Evolutionary conservation across 2,797 vertebrate genomes (phyloP).

Genomic region (Chaetophractus vellerosus): DNA sequence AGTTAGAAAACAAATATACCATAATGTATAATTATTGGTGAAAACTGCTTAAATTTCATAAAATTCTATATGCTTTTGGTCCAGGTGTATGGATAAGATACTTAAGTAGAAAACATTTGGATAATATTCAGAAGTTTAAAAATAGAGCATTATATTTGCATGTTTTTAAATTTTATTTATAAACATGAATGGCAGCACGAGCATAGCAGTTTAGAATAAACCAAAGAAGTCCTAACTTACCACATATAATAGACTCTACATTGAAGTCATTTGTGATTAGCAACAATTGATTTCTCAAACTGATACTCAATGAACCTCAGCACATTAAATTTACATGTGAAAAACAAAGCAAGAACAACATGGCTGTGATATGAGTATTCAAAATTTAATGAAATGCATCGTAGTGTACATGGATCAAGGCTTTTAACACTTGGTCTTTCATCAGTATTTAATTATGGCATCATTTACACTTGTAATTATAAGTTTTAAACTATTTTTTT

Average conservation of each 20-base stretch:
- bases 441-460: slow-evolving; percentile 62
- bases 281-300: neutral
- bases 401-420: neutral
- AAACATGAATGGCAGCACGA: neutral
- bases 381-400: neutral
- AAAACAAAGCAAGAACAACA: neutral
- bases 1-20: slow-evolving; percentile 17
- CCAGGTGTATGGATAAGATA: neutral
- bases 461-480: slow-evolving; percentile 70
- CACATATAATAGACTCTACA: neutral
- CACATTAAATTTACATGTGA: slow-evolving; percentile 71
- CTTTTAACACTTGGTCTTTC: slow-evolving; percentile 30
- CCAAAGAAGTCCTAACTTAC: neutral
- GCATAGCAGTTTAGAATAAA: neutral
- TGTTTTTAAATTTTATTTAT: neutral
- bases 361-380: neutral
- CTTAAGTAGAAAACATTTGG: slow-evolving; percentile 11
- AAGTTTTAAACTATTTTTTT: slow-evolving; percentile 47
- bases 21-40: neutral
- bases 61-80: neutral
- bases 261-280: neutral
- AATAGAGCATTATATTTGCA: neutral
- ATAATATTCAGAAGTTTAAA: neutral
- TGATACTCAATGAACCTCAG: neutral
- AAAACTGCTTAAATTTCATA: slow-evolving; percentile 34